Evolutionary conservation across 2,797 vertebrate species (phyloP), one percentile per base, ranked within the genome.

Genomic region (Brachyrhaphis roseni): DNA sequence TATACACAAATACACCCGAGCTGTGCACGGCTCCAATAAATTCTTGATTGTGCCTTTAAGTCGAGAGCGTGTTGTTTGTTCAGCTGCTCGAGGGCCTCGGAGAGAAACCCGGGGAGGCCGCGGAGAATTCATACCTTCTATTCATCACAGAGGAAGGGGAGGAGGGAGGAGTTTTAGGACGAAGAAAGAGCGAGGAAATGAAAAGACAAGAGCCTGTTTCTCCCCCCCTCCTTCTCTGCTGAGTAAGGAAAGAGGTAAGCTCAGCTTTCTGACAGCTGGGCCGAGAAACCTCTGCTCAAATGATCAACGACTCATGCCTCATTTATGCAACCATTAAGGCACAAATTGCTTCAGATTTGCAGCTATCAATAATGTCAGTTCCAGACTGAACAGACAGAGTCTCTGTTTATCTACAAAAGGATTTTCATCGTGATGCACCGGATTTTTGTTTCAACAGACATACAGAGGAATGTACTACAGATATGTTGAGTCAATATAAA

Each of bases 101-200:
- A 92, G 91, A 94, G 93, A 93, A 94, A 94, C 92, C 93, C 91
- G 74, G 94, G 95, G 95, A 95, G 95, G 94, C 94, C 87, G 64
- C 23, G 41, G 93, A 95, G 95, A 95, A 95, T 94, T 95, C 95
- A 95, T 95, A 94, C 94, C 94, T 93, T 94, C 93, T 93, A 94
- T 95, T 95, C 94, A 92, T 94, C 93, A 95, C 92, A 94, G 91
- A 83, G 82, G 55, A 84, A 74, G 82, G 87, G 83, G 86, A 45
- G 82, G 82, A 75, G 81, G 86, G 82, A 72, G 79, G 82, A 72
- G 81, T 83, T 26, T 81, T 81, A 72, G 86, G 87, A 83, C 62
- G 88, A 89, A 87, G 87, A 93, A 89, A 88, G 87, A 90, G 89
- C 77, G 57, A 93, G 92, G 93, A 92, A 94, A 95, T 90, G 90